A percentile compares a stretch with the other conserved stretches of the same genome.
phyloP scores from a whole-genome alignment of 2,888 invertebrate genomes.

The Gortyna flavago region DNA sequence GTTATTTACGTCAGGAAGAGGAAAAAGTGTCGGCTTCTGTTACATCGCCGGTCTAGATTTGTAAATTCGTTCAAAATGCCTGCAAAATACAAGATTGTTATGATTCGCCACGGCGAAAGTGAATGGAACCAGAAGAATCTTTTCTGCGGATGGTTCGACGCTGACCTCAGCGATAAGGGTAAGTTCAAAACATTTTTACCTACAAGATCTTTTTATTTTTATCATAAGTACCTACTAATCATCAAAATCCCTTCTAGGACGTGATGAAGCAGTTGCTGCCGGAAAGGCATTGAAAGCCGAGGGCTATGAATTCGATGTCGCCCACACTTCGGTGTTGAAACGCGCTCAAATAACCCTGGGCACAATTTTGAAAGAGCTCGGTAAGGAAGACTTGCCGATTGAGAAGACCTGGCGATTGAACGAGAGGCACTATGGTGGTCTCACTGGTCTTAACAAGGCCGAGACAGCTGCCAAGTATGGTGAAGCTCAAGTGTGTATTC shows the following conservation, averaged over 20 bases:
- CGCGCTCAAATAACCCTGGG: conserved; percentile 94
- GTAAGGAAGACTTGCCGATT: conserved; percentile 92
- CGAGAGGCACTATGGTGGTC: conserved; percentile 96
- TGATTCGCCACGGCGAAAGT: conserved; percentile 94
- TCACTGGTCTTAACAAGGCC: conserved; percentile 95
- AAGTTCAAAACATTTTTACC: conserved; percentile 57
- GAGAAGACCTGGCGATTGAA: conserved; percentile 95
- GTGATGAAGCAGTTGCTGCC: conserved; percentile 92
- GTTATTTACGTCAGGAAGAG: conserved; percentile 79
- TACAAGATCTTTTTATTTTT: background rate
- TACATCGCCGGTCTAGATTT: conserved; percentile 64
- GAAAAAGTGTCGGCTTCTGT: conserved; percentile 46
- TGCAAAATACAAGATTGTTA: conserved; percentile 91
- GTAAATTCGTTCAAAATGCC: conserved; percentile 75
- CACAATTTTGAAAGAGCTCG: conserved; percentile 92
- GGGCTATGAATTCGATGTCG: conserved; percentile 93
- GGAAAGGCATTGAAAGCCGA: conserved; percentile 93
- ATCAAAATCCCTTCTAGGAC: conserved; percentile 83
- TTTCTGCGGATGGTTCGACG: conserved; percentile 94
- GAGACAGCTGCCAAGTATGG: conserved; percentile 96
- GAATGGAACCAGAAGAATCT: conserved; percentile 94
- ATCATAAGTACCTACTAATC: background rate
- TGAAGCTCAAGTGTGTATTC: conserved; percentile 92
- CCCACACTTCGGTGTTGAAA: conserved; percentile 94
- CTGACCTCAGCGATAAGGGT: conserved; percentile 92